phyloP scores from a whole-genome alignment of 2,888 invertebrate species.

The Diploptera punctata region DNA sequence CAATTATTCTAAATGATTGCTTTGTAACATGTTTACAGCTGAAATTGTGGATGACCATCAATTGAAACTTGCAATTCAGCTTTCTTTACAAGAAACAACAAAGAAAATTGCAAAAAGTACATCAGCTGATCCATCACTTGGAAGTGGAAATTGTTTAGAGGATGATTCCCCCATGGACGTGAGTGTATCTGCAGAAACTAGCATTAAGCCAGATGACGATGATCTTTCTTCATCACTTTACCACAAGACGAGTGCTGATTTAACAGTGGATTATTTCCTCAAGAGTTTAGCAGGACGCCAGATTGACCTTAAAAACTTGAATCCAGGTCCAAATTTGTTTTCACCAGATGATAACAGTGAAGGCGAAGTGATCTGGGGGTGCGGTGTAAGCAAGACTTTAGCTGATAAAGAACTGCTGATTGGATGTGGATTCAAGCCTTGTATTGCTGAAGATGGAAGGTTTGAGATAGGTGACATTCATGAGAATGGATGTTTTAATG shows the following conservation, averaged over 20 bases:
- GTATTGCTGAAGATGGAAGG: slow-evolving; percentile 56
- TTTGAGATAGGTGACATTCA: slow-evolving; percentile 63
- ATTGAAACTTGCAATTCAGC: slow-evolving; percentile 60
- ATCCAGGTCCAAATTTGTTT: slow-evolving; percentile 51
- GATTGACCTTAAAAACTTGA: slow-evolving; percentile 41
- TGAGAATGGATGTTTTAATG: slow-evolving; percentile 54
- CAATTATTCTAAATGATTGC: not conserved
- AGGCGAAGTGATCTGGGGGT: slow-evolving; percentile 42
- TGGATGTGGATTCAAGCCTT: slow-evolving; percentile 50
- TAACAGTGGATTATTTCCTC: slow-evolving; percentile 61
- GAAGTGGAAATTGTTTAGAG: not conserved
- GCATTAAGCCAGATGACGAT: not conserved
- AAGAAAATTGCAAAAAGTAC: slow-evolving; percentile 45
- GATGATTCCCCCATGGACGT: not conserved
- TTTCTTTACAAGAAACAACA: slow-evolving; percentile 58
- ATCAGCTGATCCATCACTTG: not conserved
- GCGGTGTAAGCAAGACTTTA: slow-evolving; percentile 38
- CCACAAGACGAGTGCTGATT: slow-evolving; percentile 57
- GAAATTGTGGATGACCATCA: slow-evolving; percentile 55
- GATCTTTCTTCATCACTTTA: slow-evolving; percentile 43
- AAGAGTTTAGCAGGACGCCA: slow-evolving; percentile 48
- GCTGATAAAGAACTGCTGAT: slow-evolving; percentile 49
- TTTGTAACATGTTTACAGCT: not conserved
- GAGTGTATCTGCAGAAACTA: not conserved
- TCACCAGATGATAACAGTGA: slow-evolving; percentile 49